Evolutionary conservation across 2,113 vertebrate species (phyloP).

Genomic region (Porphyrio hochstetteri): DNA sequence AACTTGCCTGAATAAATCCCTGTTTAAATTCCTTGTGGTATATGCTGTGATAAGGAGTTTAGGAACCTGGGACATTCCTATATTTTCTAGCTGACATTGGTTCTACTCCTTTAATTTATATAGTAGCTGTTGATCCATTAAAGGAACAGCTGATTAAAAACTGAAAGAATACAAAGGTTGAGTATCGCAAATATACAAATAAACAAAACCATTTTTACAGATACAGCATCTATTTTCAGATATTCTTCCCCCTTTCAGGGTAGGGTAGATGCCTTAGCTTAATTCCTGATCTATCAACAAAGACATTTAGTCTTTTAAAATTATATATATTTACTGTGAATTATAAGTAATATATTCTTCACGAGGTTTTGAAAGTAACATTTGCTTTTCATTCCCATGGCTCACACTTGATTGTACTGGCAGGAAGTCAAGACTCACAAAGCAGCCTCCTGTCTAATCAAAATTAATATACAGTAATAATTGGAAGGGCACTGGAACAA

Average conservation of each 20-base stretch:
- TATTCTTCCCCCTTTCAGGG: background rate
- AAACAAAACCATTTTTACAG: background rate
- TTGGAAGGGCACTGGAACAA: constrained; percentile 63
- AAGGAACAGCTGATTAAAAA: background rate
- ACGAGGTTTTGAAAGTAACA: constrained; percentile 66
- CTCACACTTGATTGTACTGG: constrained; percentile 72
- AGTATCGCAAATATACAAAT: background rate
- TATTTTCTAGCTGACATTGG: background rate
- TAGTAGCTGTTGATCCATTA: background rate
- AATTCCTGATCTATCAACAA: background rate
- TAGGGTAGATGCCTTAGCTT: background rate
- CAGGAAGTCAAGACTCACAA: constrained; percentile 74
- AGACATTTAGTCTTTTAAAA: background rate
- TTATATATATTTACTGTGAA: constrained; percentile 33
- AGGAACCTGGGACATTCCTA: background rate
- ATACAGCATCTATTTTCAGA: background rate
- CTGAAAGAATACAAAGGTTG: background rate
- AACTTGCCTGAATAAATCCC: background rate
- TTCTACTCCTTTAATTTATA: background rate
- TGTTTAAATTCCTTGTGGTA: background rate
- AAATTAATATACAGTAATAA: constrained; percentile 78
- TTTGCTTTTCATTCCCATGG: constrained; percentile 73
- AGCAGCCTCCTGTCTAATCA: constrained; percentile 75
- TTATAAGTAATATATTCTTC: constrained; percentile 54
- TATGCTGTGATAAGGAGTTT: background rate